Conservation (phyloP, 2,113 vertebrate species). For the Tragelaphus scriptus region DNA sequence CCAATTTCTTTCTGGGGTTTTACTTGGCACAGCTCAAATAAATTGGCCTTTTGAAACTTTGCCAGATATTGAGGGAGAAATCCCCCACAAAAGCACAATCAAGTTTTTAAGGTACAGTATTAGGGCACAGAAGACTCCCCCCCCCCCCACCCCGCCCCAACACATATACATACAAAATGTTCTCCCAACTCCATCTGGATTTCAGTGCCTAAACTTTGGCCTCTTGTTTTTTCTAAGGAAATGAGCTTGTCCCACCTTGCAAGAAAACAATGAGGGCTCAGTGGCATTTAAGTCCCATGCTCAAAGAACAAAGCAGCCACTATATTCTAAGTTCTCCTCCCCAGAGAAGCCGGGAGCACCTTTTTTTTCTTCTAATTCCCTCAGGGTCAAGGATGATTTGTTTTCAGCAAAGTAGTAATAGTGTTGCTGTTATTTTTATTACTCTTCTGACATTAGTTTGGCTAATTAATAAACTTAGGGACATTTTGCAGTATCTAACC, state of each 20-base stretch:
- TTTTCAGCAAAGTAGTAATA: not conserved
- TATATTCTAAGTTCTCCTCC: not conserved
- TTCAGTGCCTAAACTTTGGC: not conserved
- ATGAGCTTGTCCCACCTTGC: not conserved
- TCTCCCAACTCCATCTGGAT: not conserved
- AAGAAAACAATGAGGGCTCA: not conserved
- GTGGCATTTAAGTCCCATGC: not conserved
- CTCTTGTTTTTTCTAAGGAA: not conserved
- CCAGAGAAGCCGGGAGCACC: not conserved
- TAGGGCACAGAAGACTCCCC: not conserved
- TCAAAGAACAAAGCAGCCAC: not conserved
- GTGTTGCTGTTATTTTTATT: not conserved
- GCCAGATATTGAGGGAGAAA: not conserved
- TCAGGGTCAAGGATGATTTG: not conserved
- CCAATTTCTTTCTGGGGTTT: not conserved
- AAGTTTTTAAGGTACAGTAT: constrained; percentile 3
- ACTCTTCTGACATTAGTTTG: not conserved
- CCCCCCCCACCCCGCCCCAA: not conserved
- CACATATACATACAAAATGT: not conserved
- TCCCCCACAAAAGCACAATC: not conserved
- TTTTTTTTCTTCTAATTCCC: not conserved
- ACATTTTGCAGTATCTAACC: not conserved
- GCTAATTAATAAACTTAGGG: not conserved
- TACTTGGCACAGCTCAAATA: not conserved
- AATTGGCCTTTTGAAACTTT: not conserved